Conservation (phyloP, 30 jellyfish, hydroid and myxozoan genomes). For the Mastigias papua region DNA sequence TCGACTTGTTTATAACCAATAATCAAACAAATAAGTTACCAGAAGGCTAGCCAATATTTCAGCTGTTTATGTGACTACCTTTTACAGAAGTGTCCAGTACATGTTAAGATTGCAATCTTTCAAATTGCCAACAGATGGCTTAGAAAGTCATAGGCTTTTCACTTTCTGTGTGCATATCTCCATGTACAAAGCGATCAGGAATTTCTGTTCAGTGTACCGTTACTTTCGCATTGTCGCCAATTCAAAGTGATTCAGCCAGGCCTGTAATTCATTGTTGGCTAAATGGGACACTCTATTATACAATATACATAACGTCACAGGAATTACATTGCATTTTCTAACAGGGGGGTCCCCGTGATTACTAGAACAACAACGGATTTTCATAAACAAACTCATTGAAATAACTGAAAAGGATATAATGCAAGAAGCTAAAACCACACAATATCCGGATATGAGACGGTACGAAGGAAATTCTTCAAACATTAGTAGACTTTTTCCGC, state of each 20-base stretch:
- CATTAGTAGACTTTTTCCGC: too few relatives aligned
- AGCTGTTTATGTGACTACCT: constrained; percentile 7
- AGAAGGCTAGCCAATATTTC: constrained; percentile 23
- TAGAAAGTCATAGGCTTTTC: not conserved
- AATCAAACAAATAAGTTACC: constrained; percentile 20
- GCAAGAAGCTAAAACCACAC: not conserved
- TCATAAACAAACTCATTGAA: constrained; percentile 1
- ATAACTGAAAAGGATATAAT: not conserved
- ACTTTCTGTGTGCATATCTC: constrained; percentile 15
- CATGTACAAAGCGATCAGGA: constrained; percentile 63
- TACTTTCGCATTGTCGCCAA: constrained; percentile 64
- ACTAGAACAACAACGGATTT: constrained; percentile 22
- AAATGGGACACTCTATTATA: constrained; percentile 58
- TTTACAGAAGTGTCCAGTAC: not conserved
- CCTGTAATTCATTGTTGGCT: constrained; percentile 38
- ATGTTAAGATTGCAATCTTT: constrained; percentile 18
- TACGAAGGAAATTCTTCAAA: not conserved
- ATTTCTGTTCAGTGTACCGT: constrained; percentile 76
- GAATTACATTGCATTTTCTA: constrained; percentile 14
- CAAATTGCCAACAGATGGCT: constrained; percentile 60
- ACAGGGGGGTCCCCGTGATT: constrained; percentile 54
- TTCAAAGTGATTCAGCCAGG: constrained; percentile 51
- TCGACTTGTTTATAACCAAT: constrained; percentile 62
- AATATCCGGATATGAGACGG: not conserved
- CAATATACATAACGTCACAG: constrained; percentile 24